Conservation (phyloP, 2,797 vertebrate genomes). For the Characodon lateralis region DNA sequence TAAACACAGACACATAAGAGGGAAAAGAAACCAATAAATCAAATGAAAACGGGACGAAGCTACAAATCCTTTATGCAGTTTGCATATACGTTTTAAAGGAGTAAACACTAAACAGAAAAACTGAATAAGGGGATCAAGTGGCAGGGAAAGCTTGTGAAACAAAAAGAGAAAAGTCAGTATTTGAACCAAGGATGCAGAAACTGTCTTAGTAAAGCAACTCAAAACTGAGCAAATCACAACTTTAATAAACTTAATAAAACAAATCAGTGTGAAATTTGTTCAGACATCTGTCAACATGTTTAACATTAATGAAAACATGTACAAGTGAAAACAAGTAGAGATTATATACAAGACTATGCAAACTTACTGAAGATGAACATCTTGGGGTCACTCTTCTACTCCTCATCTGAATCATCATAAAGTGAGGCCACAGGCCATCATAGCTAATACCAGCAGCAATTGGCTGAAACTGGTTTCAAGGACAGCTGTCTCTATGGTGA, state of each 20-base stretch:
- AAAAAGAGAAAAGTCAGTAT: too few relatives aligned
- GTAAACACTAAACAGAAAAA: too few relatives aligned
- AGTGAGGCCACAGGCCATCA: conserved; percentile 58
- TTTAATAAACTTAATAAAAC: neutral
- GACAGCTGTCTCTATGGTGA: conserved; percentile 53
- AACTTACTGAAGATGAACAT: conserved; percentile 33
- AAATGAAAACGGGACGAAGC: too few relatives aligned
- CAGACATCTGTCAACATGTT: neutral
- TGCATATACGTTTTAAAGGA: too few relatives aligned
- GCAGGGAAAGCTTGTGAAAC: too few relatives aligned
- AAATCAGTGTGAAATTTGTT: neutral
- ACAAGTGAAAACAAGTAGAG: neutral
- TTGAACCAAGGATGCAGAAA: too few relatives aligned
- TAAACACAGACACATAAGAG: too few relatives aligned
- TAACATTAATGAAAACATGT: neutral
- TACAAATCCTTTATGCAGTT: too few relatives aligned
- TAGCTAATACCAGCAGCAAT: conserved; percentile 43
- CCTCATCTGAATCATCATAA: conserved; percentile 59
- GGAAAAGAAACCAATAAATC: too few relatives aligned
- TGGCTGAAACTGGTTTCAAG: conserved; percentile 51
- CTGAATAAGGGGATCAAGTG: too few relatives aligned
- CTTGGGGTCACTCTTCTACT: conserved; percentile 20
- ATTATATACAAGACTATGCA: conserved; percentile 28
- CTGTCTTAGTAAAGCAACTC: too few relatives aligned
- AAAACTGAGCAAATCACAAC: neutral